A percentile compares a stretch with the other conserved stretches of the same genome.
These are phyloP conservation scores for Holothuria scabra DNA, from an alignment of 53 echinoderm and acorn worm genomes.

Conservation along the genomic window DNA sequence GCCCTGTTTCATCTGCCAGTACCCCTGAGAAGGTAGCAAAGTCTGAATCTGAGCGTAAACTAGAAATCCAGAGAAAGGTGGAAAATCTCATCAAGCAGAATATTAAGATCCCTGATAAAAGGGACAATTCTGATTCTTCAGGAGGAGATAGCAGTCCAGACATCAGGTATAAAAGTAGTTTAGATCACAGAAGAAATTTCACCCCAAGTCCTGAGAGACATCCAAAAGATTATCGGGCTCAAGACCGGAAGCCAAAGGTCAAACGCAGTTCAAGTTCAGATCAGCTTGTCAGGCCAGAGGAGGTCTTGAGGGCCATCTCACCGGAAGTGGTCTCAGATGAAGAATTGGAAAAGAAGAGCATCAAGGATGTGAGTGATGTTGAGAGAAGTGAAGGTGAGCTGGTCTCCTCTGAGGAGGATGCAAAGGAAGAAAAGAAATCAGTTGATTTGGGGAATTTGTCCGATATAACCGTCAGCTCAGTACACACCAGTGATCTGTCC, in stretches of 20 bases:
- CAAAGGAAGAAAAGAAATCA: slow-evolving; percentile 10
- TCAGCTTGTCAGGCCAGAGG: slow-evolving; percentile 22
- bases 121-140: slow-evolving; percentile 27
- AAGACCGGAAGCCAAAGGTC: slow-evolving; percentile 4
- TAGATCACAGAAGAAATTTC: neutral
- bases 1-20: slow-evolving; percentile 23
- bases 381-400: slow-evolving; percentile 38
- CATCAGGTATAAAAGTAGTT: slow-evolving; percentile 9
- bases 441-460: slow-evolving; percentile 61
- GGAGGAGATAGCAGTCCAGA: slow-evolving; percentile 41
- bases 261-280: neutral
- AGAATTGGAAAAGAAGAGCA: slow-evolving; percentile 47
- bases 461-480: slow-evolving; percentile 96
- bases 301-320: slow-evolving; percentile 4
- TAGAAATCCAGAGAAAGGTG: slow-evolving; percentile 38
- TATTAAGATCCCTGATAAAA: slow-evolving; percentile 33
- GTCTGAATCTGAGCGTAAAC: slow-evolving; percentile 30
- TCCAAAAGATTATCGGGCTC: slow-evolving; percentile 18
- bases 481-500: slow-evolving; percentile 96
- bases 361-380: slow-evolving; percentile 24
- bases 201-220: slow-evolving; percentile 18
- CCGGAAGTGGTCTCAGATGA: slow-evolving; percentile 62
- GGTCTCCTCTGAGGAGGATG: slow-evolving; percentile 19
- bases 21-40: slow-evolving; percentile 28
- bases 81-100: slow-evolving; percentile 44